These are phyloP conservation scores for Graphium colonna DNA, from an alignment of 2,888 invertebrate species.

Conservation along the genomic window DNA sequence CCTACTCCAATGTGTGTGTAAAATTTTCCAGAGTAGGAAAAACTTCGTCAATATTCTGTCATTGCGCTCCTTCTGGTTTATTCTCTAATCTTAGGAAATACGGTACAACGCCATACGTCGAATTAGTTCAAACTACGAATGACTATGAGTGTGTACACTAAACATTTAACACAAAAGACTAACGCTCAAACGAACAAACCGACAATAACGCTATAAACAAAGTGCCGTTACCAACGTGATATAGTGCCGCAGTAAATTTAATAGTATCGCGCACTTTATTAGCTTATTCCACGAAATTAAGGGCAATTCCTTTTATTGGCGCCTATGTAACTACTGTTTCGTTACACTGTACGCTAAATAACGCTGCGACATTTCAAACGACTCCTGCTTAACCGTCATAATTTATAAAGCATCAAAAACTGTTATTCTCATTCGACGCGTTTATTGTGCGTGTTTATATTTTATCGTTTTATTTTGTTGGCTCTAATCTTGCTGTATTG, in stretches of 20 bases:
- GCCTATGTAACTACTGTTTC: conserved; percentile 40
- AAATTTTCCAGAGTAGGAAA: too few species aligned
- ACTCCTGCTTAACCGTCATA: background rate
- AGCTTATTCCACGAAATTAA: conserved; percentile 50
- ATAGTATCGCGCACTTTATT: conserved; percentile 29
- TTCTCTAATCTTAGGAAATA: too few species aligned
- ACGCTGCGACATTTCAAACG: conserved; percentile 10
- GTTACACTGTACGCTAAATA: conserved; percentile 23
- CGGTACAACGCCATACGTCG: too few species aligned
- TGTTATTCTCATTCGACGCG: background rate
- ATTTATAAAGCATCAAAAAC: background rate
- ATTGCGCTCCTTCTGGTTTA: too few species aligned
- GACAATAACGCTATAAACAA: background rate
- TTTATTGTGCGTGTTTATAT: too few species aligned
- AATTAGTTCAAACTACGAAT: too few species aligned
- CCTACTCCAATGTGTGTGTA: too few species aligned
- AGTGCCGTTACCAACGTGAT: background rate
- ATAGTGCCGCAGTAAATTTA: conserved; percentile 31
- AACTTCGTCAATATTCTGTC: too few species aligned
- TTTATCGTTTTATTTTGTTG: too few species aligned
- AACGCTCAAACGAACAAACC: background rate
- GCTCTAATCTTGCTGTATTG: too few species aligned
- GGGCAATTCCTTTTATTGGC: conserved; percentile 53
- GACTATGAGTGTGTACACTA: too few species aligned
- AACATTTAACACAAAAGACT: background rate